Percentiles rank a stretch among this genome's conserved stretches.
phyloP scores from a whole-genome alignment of 2,113 vertebrate genomes.

The Pelusios castaneus region DNA sequence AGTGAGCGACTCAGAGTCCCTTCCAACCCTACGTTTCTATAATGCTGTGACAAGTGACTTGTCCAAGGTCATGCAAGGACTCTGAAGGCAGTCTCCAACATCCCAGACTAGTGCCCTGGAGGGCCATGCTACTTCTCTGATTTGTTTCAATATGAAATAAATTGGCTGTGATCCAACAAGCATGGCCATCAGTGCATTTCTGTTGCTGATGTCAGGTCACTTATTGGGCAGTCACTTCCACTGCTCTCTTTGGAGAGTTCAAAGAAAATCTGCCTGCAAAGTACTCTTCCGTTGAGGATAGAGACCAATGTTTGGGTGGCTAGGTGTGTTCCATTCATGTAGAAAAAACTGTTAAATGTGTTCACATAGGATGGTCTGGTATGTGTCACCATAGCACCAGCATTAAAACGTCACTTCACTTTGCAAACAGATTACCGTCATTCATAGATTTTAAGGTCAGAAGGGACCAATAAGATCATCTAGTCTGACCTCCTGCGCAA shows the following conservation, averaged over 20 bases:
- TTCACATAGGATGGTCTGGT: background rate
- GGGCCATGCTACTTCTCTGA: background rate
- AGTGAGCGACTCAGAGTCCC: background rate
- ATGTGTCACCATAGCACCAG: background rate
- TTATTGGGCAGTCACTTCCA: background rate
- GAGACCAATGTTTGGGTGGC: background rate
- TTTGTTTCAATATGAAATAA: background rate
- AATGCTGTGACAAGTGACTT: background rate
- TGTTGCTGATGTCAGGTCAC: background rate
- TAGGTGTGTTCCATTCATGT: background rate
- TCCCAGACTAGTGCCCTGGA: background rate
- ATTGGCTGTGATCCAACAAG: background rate
- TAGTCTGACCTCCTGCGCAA: too few relatives aligned
- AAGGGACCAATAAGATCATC: too few relatives aligned
- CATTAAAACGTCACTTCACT: background rate
- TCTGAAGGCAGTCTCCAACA: background rate
- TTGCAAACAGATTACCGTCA: background rate
- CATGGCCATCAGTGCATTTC: background rate
- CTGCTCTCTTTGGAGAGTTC: background rate
- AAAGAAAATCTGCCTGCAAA: background rate
- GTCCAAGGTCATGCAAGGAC: background rate
- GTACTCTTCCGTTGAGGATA: background rate
- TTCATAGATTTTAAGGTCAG: too few relatives aligned
- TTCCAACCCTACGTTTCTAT: background rate
- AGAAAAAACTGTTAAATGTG: background rate